A percentile compares a stretch with the other conserved stretches of the same genome.
These are phyloP conservation scores for Leptinotarsa texana DNA, from an alignment of 1,140 invertebrate genomes.

Conservation along the genomic window DNA sequence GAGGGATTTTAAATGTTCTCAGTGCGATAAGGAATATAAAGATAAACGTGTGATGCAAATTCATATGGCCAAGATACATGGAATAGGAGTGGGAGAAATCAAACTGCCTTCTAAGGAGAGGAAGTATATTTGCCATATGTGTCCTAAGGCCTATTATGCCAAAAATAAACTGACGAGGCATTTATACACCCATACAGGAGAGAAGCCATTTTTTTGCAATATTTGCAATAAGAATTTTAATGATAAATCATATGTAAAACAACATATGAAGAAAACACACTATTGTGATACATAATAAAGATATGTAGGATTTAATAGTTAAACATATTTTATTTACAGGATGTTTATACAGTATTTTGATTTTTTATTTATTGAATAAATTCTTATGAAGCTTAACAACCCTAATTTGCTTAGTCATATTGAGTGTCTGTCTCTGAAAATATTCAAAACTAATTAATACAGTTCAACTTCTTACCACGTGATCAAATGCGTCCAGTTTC, in stretches of 20 bases:
- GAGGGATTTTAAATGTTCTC: constrained; percentile 37
- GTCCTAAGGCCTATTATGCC: constrained; percentile 61
- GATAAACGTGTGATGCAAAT: constrained; percentile 43
- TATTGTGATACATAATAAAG: constrained; percentile 24
- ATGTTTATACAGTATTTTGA: neutral
- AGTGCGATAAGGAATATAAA: constrained; percentile 45
- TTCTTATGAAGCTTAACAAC: neutral
- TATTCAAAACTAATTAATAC: no score
- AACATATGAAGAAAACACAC: constrained; percentile 44
- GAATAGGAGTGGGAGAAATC: constrained; percentile 40
- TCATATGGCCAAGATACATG: constrained; percentile 37
- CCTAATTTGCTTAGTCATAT: no score
- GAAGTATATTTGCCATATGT: constrained; percentile 46
- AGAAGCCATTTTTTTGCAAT: constrained; percentile 69
- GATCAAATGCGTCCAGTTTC: no score
- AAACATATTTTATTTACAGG: neutral
- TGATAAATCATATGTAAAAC: constrained; percentile 47
- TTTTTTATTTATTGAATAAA: constrained; percentile 1
- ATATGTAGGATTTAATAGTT: neutral
- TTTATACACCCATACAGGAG: constrained; percentile 70
- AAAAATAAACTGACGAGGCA: constrained; percentile 66
- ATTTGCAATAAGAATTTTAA: constrained; percentile 63
- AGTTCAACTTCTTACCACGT: no score
- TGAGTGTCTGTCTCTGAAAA: no score
- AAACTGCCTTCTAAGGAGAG: constrained; percentile 42